phyloP scores from a whole-genome alignment of 2,113 vertebrate species.

The Salvelinus fontinalis region DNA sequence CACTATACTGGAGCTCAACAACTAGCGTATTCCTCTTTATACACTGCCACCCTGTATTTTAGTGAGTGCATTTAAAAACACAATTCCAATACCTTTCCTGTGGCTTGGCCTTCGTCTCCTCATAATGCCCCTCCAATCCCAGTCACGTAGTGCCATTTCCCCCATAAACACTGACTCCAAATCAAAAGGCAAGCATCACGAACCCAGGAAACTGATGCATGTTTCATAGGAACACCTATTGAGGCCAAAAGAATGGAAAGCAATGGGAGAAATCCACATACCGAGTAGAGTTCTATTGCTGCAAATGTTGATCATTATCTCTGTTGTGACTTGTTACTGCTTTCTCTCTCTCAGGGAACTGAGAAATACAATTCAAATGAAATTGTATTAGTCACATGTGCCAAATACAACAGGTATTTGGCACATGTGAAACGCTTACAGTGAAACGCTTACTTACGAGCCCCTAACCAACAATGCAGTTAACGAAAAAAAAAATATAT shows the following conservation, averaged over 20 bases:
- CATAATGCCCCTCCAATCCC: background rate
- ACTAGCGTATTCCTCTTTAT: background rate
- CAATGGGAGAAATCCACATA: background rate
- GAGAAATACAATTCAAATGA: background rate
- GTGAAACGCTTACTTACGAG: too few species aligned
- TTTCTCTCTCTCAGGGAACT: background rate
- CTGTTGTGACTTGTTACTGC: too few species aligned
- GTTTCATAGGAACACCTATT: background rate
- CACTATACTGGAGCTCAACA: background rate
- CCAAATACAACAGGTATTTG: too few species aligned
- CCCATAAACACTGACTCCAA: background rate
- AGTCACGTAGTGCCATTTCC: background rate
- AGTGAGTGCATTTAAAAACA: conserved; percentile 2
- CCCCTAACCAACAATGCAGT: too few species aligned
- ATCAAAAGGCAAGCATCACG: background rate
- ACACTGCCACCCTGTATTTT: background rate
- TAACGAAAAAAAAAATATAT: too few species aligned
- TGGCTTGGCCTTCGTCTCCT: background rate
- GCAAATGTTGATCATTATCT: background rate
- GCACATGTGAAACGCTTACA: too few species aligned
- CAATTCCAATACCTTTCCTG: background rate
- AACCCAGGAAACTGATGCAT: conserved; percentile 1
- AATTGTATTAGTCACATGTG: too few species aligned
- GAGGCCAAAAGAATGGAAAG: background rate
- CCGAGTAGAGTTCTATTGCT: background rate